Base-by-base conservation (phyloP, 2,113 vertebrate species). In the Pangasianodon hypophthalmus region DNA sequence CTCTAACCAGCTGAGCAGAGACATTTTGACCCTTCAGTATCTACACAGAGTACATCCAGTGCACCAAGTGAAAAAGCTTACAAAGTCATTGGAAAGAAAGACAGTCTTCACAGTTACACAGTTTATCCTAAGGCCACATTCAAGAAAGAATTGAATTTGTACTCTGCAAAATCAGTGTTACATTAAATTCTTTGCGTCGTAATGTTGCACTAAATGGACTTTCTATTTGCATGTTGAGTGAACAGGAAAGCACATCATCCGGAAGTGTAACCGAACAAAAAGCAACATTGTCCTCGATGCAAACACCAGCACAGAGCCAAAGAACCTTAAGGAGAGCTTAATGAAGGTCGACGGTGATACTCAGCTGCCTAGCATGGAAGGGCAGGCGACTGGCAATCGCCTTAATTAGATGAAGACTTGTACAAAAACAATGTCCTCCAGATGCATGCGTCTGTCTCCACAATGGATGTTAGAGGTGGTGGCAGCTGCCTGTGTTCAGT, bases 321-420 rank as follows among this genome's bases (percentile, higher is more conserved):
- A 87, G 80, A 88, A 91, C 90, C 54, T 77, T 87, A 85, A 87
- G 85, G 88, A 89, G 91, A 94, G 92, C 48, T 69, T 94, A 93
- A 95, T 94, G 93, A 96, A 96, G 95, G 95, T 94, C 91, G 88
- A 95, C 94, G 79, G 89, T 92, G 95, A 94, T 95, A 94, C 93
- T 94, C 93, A 93, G 94, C 95, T 95, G 94, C 93, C 92, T 93
- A 94, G 95, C 92, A 91, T 93, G 93, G 92, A 92, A 91, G 93
- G 93, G 94, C 92, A 89, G 92, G 87, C 92, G 94, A 94, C 93
- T 95, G 95, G 94, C 96, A 94, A 95, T 96, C 93, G 94, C 95
- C 94, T 95, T 96, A 96, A 96, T 96, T 96, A 95, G 95, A 96
- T 95, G 94, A 96, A 96, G 95, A 95, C 94, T 94, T 95, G 95